These are phyloP conservation scores for Poeciliopsis retropinna DNA, from an alignment of 2,113 vertebrate genomes.

Conservation along the genomic window DNA sequence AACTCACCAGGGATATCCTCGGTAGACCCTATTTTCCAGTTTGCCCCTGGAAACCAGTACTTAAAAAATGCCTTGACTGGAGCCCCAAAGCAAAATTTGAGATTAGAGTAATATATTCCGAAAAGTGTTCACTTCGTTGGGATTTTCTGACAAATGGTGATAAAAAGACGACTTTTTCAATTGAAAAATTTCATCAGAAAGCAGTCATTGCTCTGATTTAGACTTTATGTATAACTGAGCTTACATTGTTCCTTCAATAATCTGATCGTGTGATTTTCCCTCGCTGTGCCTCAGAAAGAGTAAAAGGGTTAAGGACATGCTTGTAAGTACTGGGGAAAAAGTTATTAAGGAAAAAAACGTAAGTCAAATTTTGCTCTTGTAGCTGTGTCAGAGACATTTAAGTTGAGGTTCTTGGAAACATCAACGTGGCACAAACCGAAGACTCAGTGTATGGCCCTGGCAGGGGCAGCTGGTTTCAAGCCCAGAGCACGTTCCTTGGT, in stretches of 20 bases:
- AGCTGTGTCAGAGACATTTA: slow-evolving; percentile 67
- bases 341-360: slow-evolving; percentile 56
- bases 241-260: not conserved
- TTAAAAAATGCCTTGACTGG: too few species aligned
- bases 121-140: too few species aligned
- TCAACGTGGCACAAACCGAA: slow-evolving; percentile 65
- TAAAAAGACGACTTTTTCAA: too few species aligned
- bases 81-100: too few species aligned
- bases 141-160: too few species aligned
- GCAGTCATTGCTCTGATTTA: not conserved
- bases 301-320: slow-evolving; percentile 57
- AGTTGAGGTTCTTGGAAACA: slow-evolving; percentile 64
- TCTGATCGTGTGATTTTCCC: slow-evolving; percentile 23
- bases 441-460: slow-evolving; percentile 59
- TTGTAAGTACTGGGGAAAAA: slow-evolving; percentile 46
- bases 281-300: slow-evolving; percentile 17
- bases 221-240: not conserved
- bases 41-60: too few species aligned
- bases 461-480: slow-evolving; percentile 36
- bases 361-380: slow-evolving; percentile 51
- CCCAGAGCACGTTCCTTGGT: slow-evolving; percentile 62
- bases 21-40: too few species aligned
- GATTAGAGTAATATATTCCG: too few species aligned
- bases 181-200: not conserved
- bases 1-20: too few species aligned